phyloP scores from a whole-genome alignment of 1,140 invertebrate species.

The Aphis gossypii region DNA sequence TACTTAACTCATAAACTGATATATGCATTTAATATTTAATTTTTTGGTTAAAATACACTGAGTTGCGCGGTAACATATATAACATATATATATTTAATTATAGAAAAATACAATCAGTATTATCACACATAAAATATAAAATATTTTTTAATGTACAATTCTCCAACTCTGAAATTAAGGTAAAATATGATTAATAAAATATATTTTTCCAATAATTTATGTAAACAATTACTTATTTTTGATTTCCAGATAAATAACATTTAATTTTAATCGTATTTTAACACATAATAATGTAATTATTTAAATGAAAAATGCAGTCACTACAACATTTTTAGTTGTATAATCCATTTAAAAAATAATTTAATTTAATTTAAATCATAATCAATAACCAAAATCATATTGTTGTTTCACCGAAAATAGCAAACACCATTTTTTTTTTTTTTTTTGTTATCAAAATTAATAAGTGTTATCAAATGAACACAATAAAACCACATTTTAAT shows the following conservation, averaged over 20 bases:
- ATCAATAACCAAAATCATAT: neutral
- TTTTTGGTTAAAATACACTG: neutral
- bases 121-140: neutral
- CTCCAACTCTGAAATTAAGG: neutral
- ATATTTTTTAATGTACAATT: neutral
- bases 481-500: neutral
- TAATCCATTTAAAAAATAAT: neutral
- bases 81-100: neutral
- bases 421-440: neutral
- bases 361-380: neutral
- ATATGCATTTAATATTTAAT: neutral
- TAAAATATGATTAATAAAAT: neutral
- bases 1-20: neutral
- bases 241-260: neutral
- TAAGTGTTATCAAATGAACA: neutral
- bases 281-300: neutral
- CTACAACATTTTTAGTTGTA: neutral
- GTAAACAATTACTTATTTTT: neutral
- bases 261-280: neutral
- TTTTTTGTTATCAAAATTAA: neutral
- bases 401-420: neutral
- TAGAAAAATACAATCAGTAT: neutral
- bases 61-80: neutral
- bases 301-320: neutral
- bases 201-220: neutral